A percentile compares a stretch with the other conserved stretches of the same genome.
phyloP scores from a whole-genome alignment of 2,888 invertebrate species.

The Eulithis prunata region DNA sequence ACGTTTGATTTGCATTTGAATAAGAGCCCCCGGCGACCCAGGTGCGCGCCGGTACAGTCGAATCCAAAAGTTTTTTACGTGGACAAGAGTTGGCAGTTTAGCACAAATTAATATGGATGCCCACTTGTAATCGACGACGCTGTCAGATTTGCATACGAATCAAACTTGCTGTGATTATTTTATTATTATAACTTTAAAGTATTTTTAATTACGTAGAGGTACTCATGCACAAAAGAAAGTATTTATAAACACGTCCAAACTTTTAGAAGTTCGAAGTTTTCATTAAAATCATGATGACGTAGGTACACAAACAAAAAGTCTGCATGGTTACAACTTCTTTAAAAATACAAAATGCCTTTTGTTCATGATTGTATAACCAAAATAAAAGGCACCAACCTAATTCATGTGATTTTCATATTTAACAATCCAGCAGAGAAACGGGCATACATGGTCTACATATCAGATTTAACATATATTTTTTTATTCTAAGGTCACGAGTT shows the following conservation, averaged over 20 bases:
- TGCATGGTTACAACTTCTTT: not conserved
- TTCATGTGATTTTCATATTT: constrained; percentile 65
- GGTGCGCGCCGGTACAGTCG: constrained; percentile 79
- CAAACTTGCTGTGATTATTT: constrained; percentile 37
- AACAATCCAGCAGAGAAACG: constrained; percentile 59
- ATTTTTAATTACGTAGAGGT: not conserved
- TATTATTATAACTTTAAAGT: not conserved
- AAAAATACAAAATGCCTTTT: constrained; percentile 34
- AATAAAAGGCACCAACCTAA: constrained; percentile 49
- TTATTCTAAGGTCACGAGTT: not conserved
- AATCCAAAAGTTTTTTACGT: constrained; percentile 65
- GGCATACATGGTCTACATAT: constrained; percentile 52
- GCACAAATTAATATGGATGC: constrained; percentile 70
- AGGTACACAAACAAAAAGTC: not conserved
- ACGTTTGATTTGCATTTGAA: constrained; percentile 86
- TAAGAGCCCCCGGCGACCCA: constrained; percentile 83
- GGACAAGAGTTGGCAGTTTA: constrained; percentile 44
- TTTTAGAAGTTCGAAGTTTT: too few relatives aligned
- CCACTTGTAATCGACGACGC: constrained; percentile 65
- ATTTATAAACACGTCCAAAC: too few relatives aligned
- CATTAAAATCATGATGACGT: not conserved
- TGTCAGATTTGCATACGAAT: constrained; percentile 63
- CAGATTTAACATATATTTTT: constrained; percentile 16
- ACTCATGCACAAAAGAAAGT: too few relatives aligned
- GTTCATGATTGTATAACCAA: constrained; percentile 61